Evolutionary conservation across 2,113 vertebrate species (phyloP), one percentile per base, ranked within the genome.

Genomic region (Hyla sarda): DNA sequence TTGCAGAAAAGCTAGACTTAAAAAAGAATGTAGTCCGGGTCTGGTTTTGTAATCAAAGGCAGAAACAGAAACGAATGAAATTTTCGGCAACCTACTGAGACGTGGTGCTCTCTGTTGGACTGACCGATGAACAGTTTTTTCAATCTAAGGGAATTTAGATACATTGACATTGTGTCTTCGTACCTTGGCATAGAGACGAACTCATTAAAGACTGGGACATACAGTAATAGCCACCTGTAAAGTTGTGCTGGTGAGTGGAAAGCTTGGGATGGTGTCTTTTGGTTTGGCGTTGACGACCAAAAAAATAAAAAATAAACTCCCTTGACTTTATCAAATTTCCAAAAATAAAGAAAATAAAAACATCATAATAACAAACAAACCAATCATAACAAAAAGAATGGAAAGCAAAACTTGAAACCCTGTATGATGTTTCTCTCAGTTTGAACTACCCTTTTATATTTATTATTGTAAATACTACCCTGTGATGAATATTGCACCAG

Each of bases 61-160:
- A 98, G 91, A 98, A 98, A 90, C 96, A 98, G 93, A 98, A 98
- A 95, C 90, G 97, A 87, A 98, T 98, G 97, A 98, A 98, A 92
- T 98, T 98, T 91, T 98, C 97, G 77, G 97, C 97, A n/a, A 94
- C 96, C 83, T 97, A 97, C 93, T 97, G 89, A 95, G 54, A 71
- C 71, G 50, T 48, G 37, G 69, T 41, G 77, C 65, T 62, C 77
- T 81, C 30, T 82, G 47, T 81, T 34, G 21, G 62, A 87, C 69
- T 81, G 47, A 81, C n/a, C 45, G 13, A 86, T 41, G 4, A 86
- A 79, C 84, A 80, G 30, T 30, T 81, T 30, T 81, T 60, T 74
- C 67, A 62, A 32, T 50, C 67, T 74, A 87, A 82, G 78, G 85
- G 56, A 82, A 87, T 81, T 81, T 62, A 87, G 69, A 74, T 80